A percentile compares a stretch with the other conserved stretches of the same genome.
phyloP scores from a whole-genome alignment of 2,888 invertebrate genomes.

The Ormyrus pomaceus region DNA sequence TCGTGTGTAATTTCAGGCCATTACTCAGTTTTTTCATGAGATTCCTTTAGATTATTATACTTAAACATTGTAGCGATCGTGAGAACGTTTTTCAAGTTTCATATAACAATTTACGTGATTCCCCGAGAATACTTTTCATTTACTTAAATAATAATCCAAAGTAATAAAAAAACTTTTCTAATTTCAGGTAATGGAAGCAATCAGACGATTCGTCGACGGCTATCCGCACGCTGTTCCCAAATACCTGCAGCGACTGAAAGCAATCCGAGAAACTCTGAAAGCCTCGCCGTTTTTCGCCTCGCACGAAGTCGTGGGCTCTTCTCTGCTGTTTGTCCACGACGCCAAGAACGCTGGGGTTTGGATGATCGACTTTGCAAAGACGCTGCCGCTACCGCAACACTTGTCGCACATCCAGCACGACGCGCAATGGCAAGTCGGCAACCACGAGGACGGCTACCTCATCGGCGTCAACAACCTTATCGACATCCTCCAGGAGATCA shows the following conservation, averaged over 20 bases:
- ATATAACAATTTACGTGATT: too few species aligned
- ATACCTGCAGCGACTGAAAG: slow-evolving; percentile 90
- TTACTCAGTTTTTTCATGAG: too few species aligned
- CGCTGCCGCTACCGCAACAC: slow-evolving; percentile 86
- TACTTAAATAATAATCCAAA: too few species aligned
- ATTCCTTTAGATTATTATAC: too few species aligned
- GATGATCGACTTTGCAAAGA: slow-evolving; percentile 99
- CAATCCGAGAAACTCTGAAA: slow-evolving; percentile 88
- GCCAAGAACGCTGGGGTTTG: slow-evolving; percentile 91
- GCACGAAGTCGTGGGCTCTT: slow-evolving; percentile 97
- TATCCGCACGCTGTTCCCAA: slow-evolving; percentile 87
- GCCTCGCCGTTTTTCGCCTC: slow-evolving; percentile 92
- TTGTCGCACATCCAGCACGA: slow-evolving; percentile 85
- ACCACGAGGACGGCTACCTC: slow-evolving; percentile 97
- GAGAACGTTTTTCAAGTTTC: too few species aligned
- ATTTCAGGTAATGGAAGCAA: slow-evolving; percentile 82
- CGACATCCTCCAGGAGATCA: slow-evolving; percentile 85
- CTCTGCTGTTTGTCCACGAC: slow-evolving; percentile 96
- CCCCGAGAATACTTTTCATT: too few species aligned
- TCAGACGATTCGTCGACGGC: slow-evolving; percentile 87
- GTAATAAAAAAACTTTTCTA: too few species aligned
- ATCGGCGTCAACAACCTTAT: slow-evolving; percentile 94
- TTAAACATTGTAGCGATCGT: too few species aligned
- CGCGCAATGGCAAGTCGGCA: slow-evolving; percentile 93
- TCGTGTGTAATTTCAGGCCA: too few species aligned